phyloP scores from a whole-genome alignment of 2,888 invertebrate genomes.

The Omphaloscelis lunosa region DNA sequence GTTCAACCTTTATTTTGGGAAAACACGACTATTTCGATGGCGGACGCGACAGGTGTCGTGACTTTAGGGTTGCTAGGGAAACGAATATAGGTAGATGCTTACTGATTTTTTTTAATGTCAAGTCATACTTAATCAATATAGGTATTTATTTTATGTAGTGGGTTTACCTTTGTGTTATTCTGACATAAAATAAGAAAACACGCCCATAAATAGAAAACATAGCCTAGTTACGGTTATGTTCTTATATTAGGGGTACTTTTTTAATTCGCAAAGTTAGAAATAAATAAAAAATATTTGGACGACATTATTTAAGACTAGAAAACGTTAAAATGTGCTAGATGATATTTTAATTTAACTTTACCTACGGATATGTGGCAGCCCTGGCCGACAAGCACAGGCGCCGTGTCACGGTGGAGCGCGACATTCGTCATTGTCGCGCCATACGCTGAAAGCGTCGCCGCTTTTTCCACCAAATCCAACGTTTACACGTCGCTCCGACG shows the following conservation, averaged over 20 bases:
- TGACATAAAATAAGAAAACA: no score
- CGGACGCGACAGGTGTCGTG: conserved; percentile 67
- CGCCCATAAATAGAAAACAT: no score
- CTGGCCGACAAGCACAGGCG: conserved; percentile 66
- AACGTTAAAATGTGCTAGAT: no score
- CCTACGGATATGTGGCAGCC: conserved; percentile 60
- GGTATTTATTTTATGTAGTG: no score
- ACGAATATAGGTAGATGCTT: neutral
- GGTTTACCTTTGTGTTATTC: no score
- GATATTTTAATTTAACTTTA: neutral
- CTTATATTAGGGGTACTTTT: no score
- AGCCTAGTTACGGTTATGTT: no score
- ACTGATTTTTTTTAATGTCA: no score
- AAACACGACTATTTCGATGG: conserved; percentile 68
- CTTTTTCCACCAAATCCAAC: conserved; percentile 64
- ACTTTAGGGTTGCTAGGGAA: conserved; percentile 57
- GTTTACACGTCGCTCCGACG: conserved; percentile 53
- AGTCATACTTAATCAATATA: no score
- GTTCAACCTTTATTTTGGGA: conserved; percentile 70
- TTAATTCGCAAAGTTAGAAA: no score
- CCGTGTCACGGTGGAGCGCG: conserved; percentile 74
- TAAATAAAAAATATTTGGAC: no score
- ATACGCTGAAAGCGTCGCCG: conserved; percentile 63
- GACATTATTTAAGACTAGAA: no score
- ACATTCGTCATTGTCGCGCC: conserved; percentile 77